Base-by-base conservation (phyloP, 2,888 invertebrate species). In the Amorpha juglandis region DNA sequence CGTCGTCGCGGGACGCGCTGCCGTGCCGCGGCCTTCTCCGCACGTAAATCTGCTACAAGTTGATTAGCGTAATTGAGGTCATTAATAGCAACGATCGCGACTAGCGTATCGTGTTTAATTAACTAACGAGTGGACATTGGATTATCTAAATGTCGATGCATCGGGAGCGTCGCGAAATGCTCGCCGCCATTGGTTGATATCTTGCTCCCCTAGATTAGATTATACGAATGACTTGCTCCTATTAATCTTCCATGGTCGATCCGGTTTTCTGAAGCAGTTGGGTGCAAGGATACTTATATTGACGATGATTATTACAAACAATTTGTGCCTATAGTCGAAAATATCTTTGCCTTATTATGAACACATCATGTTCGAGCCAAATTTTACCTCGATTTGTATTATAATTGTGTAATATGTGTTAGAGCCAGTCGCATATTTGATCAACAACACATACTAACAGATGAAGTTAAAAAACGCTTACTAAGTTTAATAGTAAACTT, bases 11-110 rank as follows among this genome's bases (percentile, higher is more conserved):
- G 50, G 63, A 27, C 65, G 64, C 33, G 67, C 64, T 58, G 67
- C 71, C 71, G 14, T 14, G 72, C 70, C 68, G 71, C 68, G 27
- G 68, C 68, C 68, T 67, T 67, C 69, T 76, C 79, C 77, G 81
- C 74, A 83, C 83, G 86, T 89, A 88, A 88, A 90, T 91, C 86
- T 84, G 87, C 88, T 75, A 86, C 81, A 80, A 85, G 86, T 86
- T 90, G 90, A 91, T 91, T 90, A 90, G 83, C 84, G 85, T 91
- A 89, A 91, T 91, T 88, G 88, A 87, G 83, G 84, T 85, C 89
- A 88, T 92, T 91, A 90, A 90, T 89, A 84, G 88, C 76, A 75
- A 79, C 82, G 83, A 88, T 88, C 86, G 84, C 84, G 82, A 82
- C 82, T 82, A 50, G 21, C 48, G 87, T 91, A 91, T 90, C 91